A percentile compares a stretch with the other conserved stretches of the same genome.
Conservation (phyloP, 2,888 invertebrate genomes). For the Spialia ferax region DNA sequence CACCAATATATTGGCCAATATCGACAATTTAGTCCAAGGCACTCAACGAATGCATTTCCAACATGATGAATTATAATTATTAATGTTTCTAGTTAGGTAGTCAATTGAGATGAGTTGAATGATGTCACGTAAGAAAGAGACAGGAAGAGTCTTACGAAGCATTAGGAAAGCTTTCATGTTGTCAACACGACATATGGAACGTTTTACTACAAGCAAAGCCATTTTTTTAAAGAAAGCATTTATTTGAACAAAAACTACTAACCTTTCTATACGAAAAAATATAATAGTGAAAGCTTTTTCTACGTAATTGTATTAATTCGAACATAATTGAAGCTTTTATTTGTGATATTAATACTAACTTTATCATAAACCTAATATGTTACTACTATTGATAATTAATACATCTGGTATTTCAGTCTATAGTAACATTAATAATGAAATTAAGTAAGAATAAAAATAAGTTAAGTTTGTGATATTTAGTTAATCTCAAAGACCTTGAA, state of each 20-base stretch:
- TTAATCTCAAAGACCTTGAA: not conserved
- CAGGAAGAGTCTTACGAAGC: too few species aligned
- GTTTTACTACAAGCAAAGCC: too few species aligned
- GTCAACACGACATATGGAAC: too few species aligned
- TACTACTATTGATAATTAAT: too few species aligned
- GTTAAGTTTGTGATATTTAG: not conserved
- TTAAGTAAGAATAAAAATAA: not conserved
- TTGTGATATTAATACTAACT: not conserved
- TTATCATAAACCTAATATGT: not conserved
- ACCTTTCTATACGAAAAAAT: not conserved
- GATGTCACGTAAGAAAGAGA: not conserved
- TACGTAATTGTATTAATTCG: not conserved
- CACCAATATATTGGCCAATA: constrained; percentile 53
- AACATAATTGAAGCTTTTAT: not conserved
- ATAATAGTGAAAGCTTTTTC: not conserved
- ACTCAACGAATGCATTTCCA: constrained; percentile 54
- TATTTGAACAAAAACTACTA: too few species aligned
- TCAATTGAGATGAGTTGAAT: not conserved
- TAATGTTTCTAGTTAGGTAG: not conserved
- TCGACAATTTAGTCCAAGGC: constrained; percentile 53
- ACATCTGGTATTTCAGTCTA: too few species aligned
- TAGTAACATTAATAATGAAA: too few species aligned
- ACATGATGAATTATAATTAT: constrained; percentile 71
- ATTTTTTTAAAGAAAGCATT: too few species aligned
- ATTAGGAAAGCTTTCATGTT: too few species aligned